Evolutionary conservation across 2,113 vertebrate species (phyloP), one percentile per base, ranked within the genome.

Genomic region (Gopherus flavomarginatus): DNA sequence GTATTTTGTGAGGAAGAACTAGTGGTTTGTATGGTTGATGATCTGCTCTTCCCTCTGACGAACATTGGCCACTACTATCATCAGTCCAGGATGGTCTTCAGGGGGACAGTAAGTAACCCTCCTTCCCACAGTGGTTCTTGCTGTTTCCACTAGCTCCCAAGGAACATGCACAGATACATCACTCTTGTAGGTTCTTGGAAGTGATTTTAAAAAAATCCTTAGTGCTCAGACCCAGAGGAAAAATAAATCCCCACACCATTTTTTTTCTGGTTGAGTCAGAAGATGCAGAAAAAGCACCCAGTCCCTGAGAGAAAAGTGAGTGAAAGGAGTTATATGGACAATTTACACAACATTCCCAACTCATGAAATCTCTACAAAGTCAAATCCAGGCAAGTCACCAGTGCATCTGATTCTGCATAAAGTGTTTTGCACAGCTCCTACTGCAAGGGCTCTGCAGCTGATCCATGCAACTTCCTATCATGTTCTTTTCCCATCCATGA

Each of bases 41-140:
- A 92, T 90, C 38, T 78, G 17, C 85, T 95, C 53, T 93, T 31
- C 17, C 29, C 77, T 90, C 59, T 83, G 53, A 85, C 72, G 75
- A 93, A 42, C 31, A 65, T 31, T 89, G 86, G 78, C 86, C 38
- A 83, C 94, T 88, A 56, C 35, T 27, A 77, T 83, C 78, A 49
- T n/a, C 78, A 59, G 75, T 87, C 57, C 88, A 1, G 54, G 2
- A 87, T 78, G 2, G 78, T 95, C 49, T 94, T n/a, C 44, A 89
- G 57, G 31, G 31, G 22, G 86, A 59, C 14, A 88, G 38, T 22
- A 53, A 90, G 49, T 90, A 77, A n/a, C 29, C 81, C 95, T 81
- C 77, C 90, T 50, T 38, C 44, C 21, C 72, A 47, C 42, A 65
- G 56, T 81, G 29, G 44, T 53, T 95, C 86, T 94, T 87, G 11